phyloP scores from a whole-genome alignment of 2,797 vertebrate species.

The Eptatretus atami region DNA sequence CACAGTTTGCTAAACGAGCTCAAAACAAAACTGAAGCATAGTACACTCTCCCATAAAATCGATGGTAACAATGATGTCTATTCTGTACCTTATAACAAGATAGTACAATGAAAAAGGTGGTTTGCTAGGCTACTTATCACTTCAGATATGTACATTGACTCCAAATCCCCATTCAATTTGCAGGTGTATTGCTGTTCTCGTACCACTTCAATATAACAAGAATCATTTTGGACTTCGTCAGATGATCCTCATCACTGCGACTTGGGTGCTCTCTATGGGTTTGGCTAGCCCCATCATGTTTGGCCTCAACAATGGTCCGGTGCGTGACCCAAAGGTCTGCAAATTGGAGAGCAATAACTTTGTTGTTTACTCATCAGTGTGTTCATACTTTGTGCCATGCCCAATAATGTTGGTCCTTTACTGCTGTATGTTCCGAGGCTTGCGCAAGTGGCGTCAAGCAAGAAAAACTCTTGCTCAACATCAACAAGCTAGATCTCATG shows the following conservation, averaged over 20 bases:
- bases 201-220: conserved; percentile 54
- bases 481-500: not conserved
- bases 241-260: conserved; percentile 36
- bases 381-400: conserved; percentile 84
- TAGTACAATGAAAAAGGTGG: too few relatives aligned
- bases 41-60: too few relatives aligned
- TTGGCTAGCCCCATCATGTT: conserved; percentile 64
- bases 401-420: conserved; percentile 73
- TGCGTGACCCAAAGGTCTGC: conserved; percentile 34
- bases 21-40: not conserved
- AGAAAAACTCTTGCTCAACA: conserved; percentile 17
- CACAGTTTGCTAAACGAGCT: not conserved
- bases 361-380: conserved; percentile 55
- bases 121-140: too few relatives aligned
- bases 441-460: conserved; percentile 43
- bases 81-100: too few relatives aligned
- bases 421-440: conserved; percentile 50
- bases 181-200: conserved; percentile 62
- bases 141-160: too few relatives aligned
- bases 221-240: conserved; percentile 47
- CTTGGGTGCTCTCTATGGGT: conserved; percentile 56
- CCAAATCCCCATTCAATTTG: not conserved
- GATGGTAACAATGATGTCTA: too few relatives aligned
- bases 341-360: conserved; percentile 58
- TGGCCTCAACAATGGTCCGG: conserved; percentile 44